phyloP scores from a whole-genome alignment of 2,888 invertebrate species.

The Caenorhabditis sulstoni region DNA sequence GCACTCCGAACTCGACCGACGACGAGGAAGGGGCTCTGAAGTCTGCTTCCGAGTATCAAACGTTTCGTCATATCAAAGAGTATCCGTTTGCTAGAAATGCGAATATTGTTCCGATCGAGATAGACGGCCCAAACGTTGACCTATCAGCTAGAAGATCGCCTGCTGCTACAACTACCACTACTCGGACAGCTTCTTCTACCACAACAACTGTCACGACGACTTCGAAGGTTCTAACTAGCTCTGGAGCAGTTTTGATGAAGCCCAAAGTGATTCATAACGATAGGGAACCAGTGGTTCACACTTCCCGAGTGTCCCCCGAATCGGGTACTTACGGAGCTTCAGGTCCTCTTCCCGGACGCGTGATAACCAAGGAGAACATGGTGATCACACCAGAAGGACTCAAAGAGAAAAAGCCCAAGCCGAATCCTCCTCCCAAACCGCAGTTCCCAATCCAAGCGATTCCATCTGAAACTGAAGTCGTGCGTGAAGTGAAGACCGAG shows the following conservation, averaged over 20 bases:
- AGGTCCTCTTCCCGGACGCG: slow-evolving; percentile 76
- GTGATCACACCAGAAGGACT: slow-evolving; percentile 76
- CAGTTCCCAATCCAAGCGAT: slow-evolving; percentile 41
- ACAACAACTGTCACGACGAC: slow-evolving; percentile 52
- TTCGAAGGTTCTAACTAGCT: slow-evolving; percentile 63
- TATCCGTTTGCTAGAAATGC: slow-evolving; percentile 61
- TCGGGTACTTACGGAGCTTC: slow-evolving; percentile 70
- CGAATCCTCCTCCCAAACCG: slow-evolving; percentile 78
- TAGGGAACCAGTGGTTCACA: slow-evolving; percentile 21
- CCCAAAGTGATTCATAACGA: slow-evolving; percentile 69
- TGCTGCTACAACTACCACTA: slow-evolving; percentile 15
- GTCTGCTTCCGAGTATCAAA: slow-evolving; percentile 59
- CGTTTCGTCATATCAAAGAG: slow-evolving; percentile 64
- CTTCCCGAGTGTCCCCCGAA: slow-evolving; percentile 61
- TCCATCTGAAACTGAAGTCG: slow-evolving; percentile 41
- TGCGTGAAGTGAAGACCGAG: slow-evolving; percentile 48
- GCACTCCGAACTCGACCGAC: slow-evolving; percentile 66
- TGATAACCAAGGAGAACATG: slow-evolving; percentile 75
- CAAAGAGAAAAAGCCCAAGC: slow-evolving; percentile 67
- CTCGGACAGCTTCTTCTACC: slow-evolving; percentile 17
- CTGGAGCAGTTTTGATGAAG: slow-evolving; percentile 68
- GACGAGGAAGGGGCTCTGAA: slow-evolving; percentile 63
- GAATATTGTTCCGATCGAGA: slow-evolving; percentile 74
- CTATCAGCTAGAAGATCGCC: slow-evolving; percentile 46
- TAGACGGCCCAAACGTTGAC: slow-evolving; percentile 76